Evolutionary conservation across 2,888 invertebrate species (phyloP).

Genomic region (Agonopterix alstromeriana): DNA sequence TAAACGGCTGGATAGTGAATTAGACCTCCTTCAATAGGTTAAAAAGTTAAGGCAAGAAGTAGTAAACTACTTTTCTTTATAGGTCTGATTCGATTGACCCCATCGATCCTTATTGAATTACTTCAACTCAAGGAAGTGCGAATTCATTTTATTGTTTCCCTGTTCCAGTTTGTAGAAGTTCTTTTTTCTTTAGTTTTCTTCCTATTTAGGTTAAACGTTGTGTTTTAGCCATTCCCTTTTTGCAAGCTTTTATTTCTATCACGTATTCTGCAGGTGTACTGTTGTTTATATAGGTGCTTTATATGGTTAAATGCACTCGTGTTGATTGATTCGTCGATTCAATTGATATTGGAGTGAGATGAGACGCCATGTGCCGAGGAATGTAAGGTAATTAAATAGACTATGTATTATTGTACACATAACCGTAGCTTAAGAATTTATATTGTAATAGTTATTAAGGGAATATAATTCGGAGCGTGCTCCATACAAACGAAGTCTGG

Average conservation of each 20-base stretch:
- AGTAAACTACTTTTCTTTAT: slow-evolving; percentile 2
- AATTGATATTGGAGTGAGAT: no score
- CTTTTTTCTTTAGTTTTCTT: neutral
- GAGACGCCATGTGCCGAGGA: no score
- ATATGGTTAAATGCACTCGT: no score
- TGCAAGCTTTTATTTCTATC: neutral
- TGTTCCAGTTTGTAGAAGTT: neutral
- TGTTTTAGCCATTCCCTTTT: neutral
- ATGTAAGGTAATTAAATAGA: no score
- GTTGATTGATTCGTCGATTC: no score
- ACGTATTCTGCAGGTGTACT: neutral
- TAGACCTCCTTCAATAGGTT: neutral
- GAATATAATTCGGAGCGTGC: no score
- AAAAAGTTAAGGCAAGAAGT: slow-evolving; percentile 2
- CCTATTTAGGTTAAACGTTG: neutral
- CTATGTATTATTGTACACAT: no score
- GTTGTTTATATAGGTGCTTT: no score
- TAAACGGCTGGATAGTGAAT: neutral
- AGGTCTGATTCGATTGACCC: slow-evolving; percentile 10
- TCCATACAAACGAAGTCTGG: no score
- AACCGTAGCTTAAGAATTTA: no score
- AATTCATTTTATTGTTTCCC: slow-evolving; percentile 9
- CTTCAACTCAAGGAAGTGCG: slow-evolving; percentile 6
- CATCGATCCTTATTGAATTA: slow-evolving; percentile 9
- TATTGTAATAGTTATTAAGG: no score